Evolutionary conservation across 2,888 invertebrate genomes (phyloP).

Genomic region (Lacanobia oleracea): DNA sequence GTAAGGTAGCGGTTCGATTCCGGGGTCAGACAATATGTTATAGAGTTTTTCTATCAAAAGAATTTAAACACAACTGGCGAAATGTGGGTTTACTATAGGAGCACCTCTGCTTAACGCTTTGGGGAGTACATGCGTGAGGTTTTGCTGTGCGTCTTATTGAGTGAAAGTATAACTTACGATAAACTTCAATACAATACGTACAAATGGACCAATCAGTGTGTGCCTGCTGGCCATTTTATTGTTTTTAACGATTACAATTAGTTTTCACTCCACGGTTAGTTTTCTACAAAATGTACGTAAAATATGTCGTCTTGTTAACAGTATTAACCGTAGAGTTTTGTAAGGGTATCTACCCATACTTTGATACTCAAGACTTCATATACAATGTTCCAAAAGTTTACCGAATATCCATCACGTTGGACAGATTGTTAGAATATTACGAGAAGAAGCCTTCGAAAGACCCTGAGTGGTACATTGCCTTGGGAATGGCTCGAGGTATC

Average conservation of each 20-base stretch:
- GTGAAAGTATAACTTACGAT: slow-evolving; percentile 39
- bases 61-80: no score
- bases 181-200: slow-evolving; percentile 59
- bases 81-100: not conserved
- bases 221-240: slow-evolving; percentile 73
- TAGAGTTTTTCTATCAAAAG: not conserved
- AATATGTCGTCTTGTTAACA: slow-evolving; percentile 75
- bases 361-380: slow-evolving; percentile 88
- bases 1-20: not conserved
- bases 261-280: slow-evolving; percentile 72
- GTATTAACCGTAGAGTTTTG: slow-evolving; percentile 60
- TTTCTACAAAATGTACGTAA: slow-evolving; percentile 79
- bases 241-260: slow-evolving; percentile 72
- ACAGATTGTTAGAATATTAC: slow-evolving; percentile 84
- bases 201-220: slow-evolving; percentile 80
- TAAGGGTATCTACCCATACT: slow-evolving; percentile 85
- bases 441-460: slow-evolving; percentile 88
- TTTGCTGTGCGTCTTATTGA: not conserved
- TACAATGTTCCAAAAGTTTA: slow-evolving; percentile 89
- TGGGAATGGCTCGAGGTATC: slow-evolving; percentile 85
- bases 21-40: not conserved
- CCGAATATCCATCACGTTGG: slow-evolving; percentile 84
- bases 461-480: slow-evolving; percentile 86
- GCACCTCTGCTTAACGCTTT: not conserved
- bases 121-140: not conserved